phyloP scores from a whole-genome alignment of 2,797 vertebrate genomes.

The Anguilla anguilla region DNA sequence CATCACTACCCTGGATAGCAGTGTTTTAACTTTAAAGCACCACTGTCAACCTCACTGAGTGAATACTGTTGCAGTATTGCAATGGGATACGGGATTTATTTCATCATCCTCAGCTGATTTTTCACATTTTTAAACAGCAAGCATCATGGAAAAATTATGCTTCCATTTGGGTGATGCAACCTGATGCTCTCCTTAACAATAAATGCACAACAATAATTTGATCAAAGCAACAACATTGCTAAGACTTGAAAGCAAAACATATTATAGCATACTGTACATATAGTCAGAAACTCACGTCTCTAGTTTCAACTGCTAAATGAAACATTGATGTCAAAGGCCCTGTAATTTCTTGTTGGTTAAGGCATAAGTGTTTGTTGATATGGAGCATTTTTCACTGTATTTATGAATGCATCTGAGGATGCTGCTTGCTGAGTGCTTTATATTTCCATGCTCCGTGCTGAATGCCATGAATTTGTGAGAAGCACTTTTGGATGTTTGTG shows the following conservation, averaged over 20 bases:
- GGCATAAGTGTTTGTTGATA: background rate
- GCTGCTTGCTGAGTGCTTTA: background rate
- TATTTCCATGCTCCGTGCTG: background rate
- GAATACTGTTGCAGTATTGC: background rate
- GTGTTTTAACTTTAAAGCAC: no score
- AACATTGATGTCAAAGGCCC: background rate
- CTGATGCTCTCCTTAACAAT: background rate
- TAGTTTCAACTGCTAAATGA: background rate
- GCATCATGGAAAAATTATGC: background rate
- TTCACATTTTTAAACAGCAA: background rate
- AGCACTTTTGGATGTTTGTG: conserved; percentile 8
- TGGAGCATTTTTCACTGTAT: background rate
- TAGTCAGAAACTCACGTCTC: background rate
- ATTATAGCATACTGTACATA: background rate
- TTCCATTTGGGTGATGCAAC: background rate
- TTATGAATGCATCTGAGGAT: conserved; percentile 1
- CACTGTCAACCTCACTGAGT: no score
- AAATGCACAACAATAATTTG: background rate
- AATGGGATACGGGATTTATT: no score
- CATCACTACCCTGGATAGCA: background rate
- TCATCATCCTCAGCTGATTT: no score
- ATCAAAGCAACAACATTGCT: no score
- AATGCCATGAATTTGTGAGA: conserved; percentile 13
- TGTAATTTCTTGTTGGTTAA: background rate
- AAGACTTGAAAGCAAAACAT: background rate